A percentile compares a stretch with the other conserved stretches of the same genome.
Conservation (phyloP, 2,113 vertebrate genomes). For the Chelonoidis abingdonii region DNA sequence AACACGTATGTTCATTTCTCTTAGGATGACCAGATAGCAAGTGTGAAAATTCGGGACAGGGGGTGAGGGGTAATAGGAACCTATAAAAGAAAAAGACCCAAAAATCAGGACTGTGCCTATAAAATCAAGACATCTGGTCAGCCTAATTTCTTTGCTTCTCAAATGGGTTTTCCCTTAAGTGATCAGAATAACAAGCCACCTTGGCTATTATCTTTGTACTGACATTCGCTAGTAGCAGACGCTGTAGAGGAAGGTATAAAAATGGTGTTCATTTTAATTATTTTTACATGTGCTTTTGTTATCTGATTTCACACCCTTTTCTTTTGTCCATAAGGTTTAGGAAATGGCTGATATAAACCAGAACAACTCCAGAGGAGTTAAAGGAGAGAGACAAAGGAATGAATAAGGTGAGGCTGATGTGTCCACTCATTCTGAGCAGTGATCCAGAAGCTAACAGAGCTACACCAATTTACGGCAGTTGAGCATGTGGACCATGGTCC, state of each 20-base stretch:
- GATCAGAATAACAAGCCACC: background rate
- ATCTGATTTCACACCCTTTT: background rate
- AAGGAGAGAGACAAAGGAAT: background rate
- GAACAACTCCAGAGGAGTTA: background rate
- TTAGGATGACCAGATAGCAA: too few species aligned
- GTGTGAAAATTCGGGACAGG: too few species aligned
- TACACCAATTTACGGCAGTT: background rate
- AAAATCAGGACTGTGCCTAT: too few species aligned
- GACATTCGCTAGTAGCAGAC: too few species aligned
- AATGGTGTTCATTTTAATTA: background rate
- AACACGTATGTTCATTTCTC: background rate
- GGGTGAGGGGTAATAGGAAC: too few species aligned
- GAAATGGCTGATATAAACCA: background rate
- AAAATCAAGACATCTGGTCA: too few species aligned
- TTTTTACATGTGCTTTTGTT: background rate
- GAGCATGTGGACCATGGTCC: background rate
- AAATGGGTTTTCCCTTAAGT: background rate
- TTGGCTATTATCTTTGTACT: background rate
- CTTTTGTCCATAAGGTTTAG: background rate
- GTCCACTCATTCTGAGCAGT: rapidly evolving
- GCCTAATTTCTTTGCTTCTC: background rate
- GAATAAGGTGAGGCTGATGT: background rate
- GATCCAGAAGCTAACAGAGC: background rate
- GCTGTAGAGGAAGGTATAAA: too few species aligned
- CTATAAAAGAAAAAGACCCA: too few species aligned